Conservation (phyloP, 23 tunicate genomes). For the Styela plicata region DNA sequence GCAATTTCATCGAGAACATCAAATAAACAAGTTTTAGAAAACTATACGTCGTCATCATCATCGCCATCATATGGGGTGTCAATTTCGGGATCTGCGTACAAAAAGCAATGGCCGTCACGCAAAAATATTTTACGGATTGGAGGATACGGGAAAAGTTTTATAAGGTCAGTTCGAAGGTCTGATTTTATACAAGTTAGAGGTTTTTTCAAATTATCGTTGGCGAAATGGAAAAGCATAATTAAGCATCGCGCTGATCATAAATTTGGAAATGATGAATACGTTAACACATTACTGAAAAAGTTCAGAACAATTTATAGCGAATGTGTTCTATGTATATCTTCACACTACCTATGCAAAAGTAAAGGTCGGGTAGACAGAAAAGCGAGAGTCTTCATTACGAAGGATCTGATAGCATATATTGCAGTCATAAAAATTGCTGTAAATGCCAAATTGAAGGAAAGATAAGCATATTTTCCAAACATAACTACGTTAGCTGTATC, state of each 20-base stretch:
- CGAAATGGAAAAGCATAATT: neutral
- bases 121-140: neutral
- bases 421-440: neutral
- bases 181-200: neutral
- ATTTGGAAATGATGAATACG: neutral
- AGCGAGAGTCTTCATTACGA: neutral
- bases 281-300: neutral
- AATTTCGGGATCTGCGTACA: neutral
- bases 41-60: neutral
- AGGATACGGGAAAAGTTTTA: neutral
- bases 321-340: neutral
- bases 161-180: neutral
- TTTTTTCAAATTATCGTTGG: neutral
- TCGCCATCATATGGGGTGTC: too few species aligned
- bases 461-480: neutral
- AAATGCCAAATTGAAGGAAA: neutral
- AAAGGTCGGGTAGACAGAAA: neutral
- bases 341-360: neutral
- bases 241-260: neutral
- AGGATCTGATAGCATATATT: neutral
- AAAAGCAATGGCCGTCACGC: neutral
- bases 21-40: neutral
- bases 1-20: neutral
- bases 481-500: neutral
- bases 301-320: neutral